Evolutionary conservation across 2,888 invertebrate genomes (phyloP).

Genomic region (Cantharis lateralis): DNA sequence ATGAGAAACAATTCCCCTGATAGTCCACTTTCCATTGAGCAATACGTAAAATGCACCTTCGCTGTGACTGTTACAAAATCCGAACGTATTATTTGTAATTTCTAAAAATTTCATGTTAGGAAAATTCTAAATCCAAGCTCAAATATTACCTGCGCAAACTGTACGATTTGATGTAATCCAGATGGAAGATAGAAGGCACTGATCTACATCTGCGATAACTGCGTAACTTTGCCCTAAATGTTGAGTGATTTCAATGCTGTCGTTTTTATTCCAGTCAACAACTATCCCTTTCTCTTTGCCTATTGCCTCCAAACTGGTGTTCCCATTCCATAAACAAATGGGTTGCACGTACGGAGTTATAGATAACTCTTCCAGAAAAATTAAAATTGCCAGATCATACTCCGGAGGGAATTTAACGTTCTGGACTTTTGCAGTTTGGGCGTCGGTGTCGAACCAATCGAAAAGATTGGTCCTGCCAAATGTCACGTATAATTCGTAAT

Average conservation of each 20-base stretch:
- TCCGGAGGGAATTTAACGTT: constrained; percentile 61
- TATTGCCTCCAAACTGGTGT: not conserved
- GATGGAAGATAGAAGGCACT: not conserved
- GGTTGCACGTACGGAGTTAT: not conserved
- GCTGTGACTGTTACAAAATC: not conserved
- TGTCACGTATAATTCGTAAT: constrained; percentile 14
- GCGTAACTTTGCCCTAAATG: not conserved
- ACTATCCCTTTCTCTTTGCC: not conserved
- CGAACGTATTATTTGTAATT: not conserved
- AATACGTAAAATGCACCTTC: constrained; percentile 23
- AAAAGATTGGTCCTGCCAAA: constrained; percentile 45
- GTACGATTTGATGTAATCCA: not conserved
- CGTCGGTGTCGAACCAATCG: constrained; percentile 43
- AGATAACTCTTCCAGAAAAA: not conserved
- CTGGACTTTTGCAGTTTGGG: constrained; percentile 40
- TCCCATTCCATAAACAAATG: not conserved
- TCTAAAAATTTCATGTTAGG: not conserved
- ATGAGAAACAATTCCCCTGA: constrained; percentile 59
- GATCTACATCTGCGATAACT: not conserved
- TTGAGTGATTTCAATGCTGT: not conserved
- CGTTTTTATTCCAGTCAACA: not conserved
- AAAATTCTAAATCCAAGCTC: not conserved
- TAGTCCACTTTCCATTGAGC: constrained; percentile 55
- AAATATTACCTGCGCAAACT: not conserved
- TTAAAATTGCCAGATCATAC: constrained; percentile 47